Evolutionary conservation across 2,888 invertebrate species (phyloP).

Genomic region (Apodemia mormo): DNA sequence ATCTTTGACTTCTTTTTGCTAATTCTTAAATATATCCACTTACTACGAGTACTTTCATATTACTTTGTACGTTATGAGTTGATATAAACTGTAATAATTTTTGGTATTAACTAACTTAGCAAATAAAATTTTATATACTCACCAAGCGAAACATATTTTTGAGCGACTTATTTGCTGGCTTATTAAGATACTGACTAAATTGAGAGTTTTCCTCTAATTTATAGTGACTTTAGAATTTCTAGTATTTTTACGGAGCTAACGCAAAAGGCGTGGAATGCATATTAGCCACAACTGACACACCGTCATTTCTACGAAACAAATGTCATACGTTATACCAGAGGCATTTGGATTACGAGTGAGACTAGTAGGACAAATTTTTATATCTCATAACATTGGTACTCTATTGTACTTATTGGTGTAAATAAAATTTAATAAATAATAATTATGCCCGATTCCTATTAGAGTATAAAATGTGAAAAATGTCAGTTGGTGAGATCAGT

Average conservation of each 20-base stretch:
- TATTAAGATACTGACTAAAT: constrained; percentile 24
- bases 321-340: neutral
- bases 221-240: constrained; percentile 31
- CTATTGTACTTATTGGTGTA: too few relatives aligned
- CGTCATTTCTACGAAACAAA: constrained; percentile 15
- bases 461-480: too few relatives aligned
- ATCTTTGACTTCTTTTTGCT: too few relatives aligned
- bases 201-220: constrained; percentile 30
- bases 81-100: constrained; percentile 26
- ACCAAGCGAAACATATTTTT: constrained; percentile 55
- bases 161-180: constrained; percentile 23
- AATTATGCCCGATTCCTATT: too few relatives aligned
- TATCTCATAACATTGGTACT: too few relatives aligned
- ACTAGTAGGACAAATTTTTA: neutral
- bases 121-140: constrained; percentile 42
- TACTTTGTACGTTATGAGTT: constrained; percentile 1
- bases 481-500: too few relatives aligned
- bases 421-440: too few relatives aligned
- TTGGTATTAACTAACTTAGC: neutral
- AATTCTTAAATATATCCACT: too few relatives aligned
- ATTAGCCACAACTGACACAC: constrained; percentile 7
- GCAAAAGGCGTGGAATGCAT: constrained; percentile 37
- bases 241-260: constrained; percentile 20
- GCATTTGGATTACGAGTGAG: neutral
- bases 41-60: neutral